Base-by-base conservation (phyloP, 2,113 vertebrate species). In the Hystrix brachyura region DNA sequence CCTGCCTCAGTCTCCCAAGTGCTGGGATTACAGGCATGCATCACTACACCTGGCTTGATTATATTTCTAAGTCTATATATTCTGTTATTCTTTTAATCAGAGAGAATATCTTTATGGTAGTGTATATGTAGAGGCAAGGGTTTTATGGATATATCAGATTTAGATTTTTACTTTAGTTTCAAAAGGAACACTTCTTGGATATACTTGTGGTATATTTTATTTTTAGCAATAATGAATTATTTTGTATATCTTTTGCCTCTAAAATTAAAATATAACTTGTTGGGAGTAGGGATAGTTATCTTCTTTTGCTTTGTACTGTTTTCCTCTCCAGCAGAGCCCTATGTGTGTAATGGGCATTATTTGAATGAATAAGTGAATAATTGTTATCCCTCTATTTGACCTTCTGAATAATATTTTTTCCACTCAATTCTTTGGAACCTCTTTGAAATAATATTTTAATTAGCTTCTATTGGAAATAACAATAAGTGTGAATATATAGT, bases 381-480 rank as follows among this genome's bases (percentile, higher is more conserved):
- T 82, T 91, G 71, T 27, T 88, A 71, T 71, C 9, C 13, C 34
- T 88, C 94, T 95, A 90, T 92, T 51, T 95, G 64, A 46, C 34
- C 48, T 65, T 91, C 53, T 95, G 78, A 69, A 69, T 89, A 76
- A 13, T 92, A 88, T 64, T 87, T 87, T 95, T 89, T 15, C 87
- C 90, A 65, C 51, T 8, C 23, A 84, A 93, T 79, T 93, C 65
- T 94, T 93, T 96, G 46, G 18, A 89, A 59, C 8, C 1, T 82
- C 64, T 96, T 14, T 89, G 18, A 91, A 83, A n/a, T 79, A 10
- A 62, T 78, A 93, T 74, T 96, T 95, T 92, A 93, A 95, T 62
- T 91, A 91, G 53, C 27, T 6, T 94, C 38, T 86, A 80, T 51
- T 88, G 27, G 76, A 95, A 53, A 89, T 74, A 89, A 86, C 9